phyloP scores from a whole-genome alignment of 2,797 vertebrate species.

The Sebastes vulpes region DNA sequence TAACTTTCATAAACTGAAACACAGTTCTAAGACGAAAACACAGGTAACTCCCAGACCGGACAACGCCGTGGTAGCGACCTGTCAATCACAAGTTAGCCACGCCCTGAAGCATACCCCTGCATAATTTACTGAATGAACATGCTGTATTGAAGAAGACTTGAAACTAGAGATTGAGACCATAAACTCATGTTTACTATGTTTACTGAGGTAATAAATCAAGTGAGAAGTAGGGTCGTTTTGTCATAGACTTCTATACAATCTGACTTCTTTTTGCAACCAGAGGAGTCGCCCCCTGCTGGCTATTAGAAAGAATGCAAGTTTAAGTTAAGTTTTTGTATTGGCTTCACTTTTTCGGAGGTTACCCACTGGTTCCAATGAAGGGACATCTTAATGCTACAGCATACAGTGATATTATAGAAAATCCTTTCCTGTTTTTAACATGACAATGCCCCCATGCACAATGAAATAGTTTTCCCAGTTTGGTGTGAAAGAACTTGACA shows the following conservation, averaged over 20 bases:
- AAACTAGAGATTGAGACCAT: background rate
- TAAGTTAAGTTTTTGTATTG: background rate
- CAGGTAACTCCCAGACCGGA: no score
- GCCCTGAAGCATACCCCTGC: no score
- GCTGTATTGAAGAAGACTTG: no score
- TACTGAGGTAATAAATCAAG: background rate
- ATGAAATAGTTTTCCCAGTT: background rate
- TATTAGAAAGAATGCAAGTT: background rate
- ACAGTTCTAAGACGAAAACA: no score
- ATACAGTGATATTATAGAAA: background rate
- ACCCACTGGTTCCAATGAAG: background rate
- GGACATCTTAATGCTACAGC: no score
- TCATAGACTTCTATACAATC: no score
- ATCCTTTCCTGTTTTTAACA: background rate
- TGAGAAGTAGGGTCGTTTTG: accelerated
- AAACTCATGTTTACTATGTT: no score
- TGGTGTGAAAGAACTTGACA: background rate
- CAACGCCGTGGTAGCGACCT: no score
- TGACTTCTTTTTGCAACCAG: no score
- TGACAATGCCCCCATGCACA: background rate
- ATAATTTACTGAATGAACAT: no score
- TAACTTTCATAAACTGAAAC: no score
- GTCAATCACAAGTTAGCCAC: no score
- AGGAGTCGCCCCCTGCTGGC: background rate
- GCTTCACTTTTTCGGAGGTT: background rate